These are phyloP conservation scores for Artibeus lituratus DNA, from an alignment of 2,797 vertebrate genomes.

Conservation along the genomic window DNA sequence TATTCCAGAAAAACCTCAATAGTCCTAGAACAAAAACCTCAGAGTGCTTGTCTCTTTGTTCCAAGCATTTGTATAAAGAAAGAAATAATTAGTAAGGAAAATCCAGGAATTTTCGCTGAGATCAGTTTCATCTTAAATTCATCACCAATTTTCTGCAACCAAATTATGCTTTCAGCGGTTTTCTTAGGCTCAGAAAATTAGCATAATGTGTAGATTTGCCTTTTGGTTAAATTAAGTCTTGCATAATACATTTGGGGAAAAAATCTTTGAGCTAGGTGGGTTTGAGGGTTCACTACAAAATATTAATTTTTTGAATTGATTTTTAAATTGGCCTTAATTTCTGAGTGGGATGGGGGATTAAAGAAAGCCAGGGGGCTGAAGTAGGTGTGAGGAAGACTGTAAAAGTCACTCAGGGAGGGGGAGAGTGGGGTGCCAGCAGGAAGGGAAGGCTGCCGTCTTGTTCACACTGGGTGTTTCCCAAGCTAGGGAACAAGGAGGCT, in stretches of 20 bases:
- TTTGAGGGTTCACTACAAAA: not conserved
- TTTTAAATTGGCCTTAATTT: not conserved
- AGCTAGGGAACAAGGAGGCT: not conserved
- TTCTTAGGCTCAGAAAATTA: slow-evolving; percentile 25
- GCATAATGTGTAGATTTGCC: slow-evolving; percentile 50
- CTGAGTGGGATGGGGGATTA: not conserved
- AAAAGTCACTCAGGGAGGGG: not conserved
- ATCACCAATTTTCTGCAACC: slow-evolving; percentile 5
- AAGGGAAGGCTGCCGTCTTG: not conserved
- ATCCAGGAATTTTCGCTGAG: not conserved
- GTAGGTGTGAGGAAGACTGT: not conserved
- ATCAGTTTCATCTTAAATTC: slow-evolving; percentile 1
- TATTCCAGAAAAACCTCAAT: not conserved
- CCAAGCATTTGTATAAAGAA: not conserved
- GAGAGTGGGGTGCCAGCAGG: accelerated
- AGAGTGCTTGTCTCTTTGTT: not conserved
- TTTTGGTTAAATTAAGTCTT: slow-evolving; percentile 54
- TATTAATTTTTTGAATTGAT: not conserved
- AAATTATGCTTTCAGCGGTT: slow-evolving; percentile 23
- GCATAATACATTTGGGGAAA: not conserved
- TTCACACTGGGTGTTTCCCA: not conserved
- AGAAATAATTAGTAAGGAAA: slow-evolving; percentile 39
- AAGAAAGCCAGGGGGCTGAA: not conserved
- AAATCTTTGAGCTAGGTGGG: not conserved
- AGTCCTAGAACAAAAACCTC: not conserved